These are phyloP conservation scores for Acipenser oxyrinchus DNA, from an alignment of 2,797 vertebrate genomes.

Conservation along the genomic window DNA sequence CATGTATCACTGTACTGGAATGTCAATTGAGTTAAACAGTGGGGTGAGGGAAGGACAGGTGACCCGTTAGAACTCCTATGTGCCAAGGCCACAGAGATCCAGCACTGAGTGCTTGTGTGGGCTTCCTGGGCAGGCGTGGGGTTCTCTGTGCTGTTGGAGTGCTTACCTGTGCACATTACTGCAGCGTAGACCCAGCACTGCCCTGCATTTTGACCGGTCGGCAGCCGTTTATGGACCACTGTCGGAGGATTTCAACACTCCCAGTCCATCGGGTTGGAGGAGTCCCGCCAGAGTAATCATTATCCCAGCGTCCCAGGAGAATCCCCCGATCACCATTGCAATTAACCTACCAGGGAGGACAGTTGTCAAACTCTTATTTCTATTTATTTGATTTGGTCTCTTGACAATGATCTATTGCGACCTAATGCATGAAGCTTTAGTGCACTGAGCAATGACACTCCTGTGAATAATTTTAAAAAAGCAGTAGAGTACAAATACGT, in stretches of 20 bases:
- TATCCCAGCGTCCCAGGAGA: slow-evolving; percentile 34
- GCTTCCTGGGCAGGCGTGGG: no score
- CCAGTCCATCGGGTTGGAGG: slow-evolving; percentile 51
- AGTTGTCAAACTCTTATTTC: neutral
- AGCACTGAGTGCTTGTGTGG: neutral
- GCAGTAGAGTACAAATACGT: neutral
- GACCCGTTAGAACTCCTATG: no score
- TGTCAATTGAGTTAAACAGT: neutral
- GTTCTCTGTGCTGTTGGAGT: neutral
- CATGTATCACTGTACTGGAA: neutral
- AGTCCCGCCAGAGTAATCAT: rapidly evolving
- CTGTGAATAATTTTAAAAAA: no score
- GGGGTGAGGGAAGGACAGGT: no score
- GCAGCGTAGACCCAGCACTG: slow-evolving; percentile 78
- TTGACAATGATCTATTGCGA: no score
- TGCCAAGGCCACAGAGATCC: neutral
- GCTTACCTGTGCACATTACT: slow-evolving; percentile 75
- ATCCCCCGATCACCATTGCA: slow-evolving; percentile 37
- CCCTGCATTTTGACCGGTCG: slow-evolving; percentile 45
- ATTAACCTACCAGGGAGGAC: slow-evolving; percentile 54
- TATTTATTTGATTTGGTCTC: neutral
- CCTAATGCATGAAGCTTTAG: no score
- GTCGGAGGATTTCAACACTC: slow-evolving; percentile 60
- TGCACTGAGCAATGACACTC: no score
- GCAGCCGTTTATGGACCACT: slow-evolving; percentile 39